Conservation (phyloP, 2,113 vertebrate species). For the Eolophus roseicapilla region DNA sequence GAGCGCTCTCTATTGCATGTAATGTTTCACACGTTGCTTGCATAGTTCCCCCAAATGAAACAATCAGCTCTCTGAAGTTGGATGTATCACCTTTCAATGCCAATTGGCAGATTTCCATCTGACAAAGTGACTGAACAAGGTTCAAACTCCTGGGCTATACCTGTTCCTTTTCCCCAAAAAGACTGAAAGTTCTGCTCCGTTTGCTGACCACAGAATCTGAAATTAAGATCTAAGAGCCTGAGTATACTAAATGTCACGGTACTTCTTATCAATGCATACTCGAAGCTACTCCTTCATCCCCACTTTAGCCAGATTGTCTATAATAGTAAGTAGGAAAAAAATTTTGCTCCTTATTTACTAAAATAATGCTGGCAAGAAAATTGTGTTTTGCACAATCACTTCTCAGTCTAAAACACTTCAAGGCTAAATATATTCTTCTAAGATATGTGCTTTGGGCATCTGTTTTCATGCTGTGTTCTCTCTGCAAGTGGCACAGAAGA, state of each 20-base stretch:
- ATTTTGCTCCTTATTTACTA: neutral
- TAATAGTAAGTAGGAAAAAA: neutral
- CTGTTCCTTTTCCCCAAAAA: neutral
- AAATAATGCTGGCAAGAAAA: neutral
- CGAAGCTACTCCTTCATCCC: neutral
- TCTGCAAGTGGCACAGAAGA: neutral
- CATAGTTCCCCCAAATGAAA: neutral
- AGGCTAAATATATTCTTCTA: constrained; percentile 45
- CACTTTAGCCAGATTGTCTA: neutral
- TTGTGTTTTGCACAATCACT: neutral
- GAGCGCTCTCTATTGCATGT: neutral
- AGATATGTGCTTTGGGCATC: neutral
- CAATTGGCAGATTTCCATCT: neutral
- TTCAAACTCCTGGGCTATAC: neutral
- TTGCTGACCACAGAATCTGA: fast-evolving
- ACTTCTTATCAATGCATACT: neutral
- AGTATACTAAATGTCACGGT: neutral
- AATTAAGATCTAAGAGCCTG: neutral
- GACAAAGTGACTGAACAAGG: neutral
- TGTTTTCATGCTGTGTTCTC: constrained; percentile 18
- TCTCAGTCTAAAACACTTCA: neutral
- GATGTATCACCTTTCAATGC: neutral
- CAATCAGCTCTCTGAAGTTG: neutral
- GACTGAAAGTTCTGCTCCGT: neutral
- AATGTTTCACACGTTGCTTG: neutral